Evolutionary conservation across 1,140 invertebrate species (phyloP).

Genomic region (Ericerus pela): DNA sequence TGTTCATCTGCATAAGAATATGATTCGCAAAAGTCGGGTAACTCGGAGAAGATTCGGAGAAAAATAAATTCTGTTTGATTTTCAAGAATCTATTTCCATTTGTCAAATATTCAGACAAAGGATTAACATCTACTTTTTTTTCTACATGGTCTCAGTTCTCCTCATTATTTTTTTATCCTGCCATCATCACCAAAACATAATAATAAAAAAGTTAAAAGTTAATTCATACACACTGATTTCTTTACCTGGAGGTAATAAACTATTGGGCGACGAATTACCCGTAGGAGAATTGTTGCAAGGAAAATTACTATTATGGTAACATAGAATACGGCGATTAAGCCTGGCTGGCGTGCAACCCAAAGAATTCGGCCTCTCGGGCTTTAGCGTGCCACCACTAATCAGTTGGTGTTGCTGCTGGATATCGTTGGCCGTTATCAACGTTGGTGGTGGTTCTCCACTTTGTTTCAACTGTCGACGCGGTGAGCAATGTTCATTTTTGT

Average conservation of each 20-base stretch:
- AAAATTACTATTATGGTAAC: constrained; percentile 17
- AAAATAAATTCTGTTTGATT: too few species aligned
- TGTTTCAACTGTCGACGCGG: background rate
- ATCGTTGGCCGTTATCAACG: background rate
- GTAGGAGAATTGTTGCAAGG: constrained; percentile 5
- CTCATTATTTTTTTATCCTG: too few species aligned
- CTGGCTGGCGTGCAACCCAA: constrained; percentile 14
- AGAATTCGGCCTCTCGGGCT: constrained; percentile 18
- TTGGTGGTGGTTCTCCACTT: background rate
- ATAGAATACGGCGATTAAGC: constrained; percentile 17
- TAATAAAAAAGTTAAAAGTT: too few species aligned
- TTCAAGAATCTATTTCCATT: too few species aligned
- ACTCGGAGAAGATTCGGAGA: too few species aligned
- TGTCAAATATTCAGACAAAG: too few species aligned
- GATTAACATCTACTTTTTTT: too few species aligned
- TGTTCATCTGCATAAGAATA: too few species aligned
- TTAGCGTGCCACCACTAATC: constrained; percentile 3
- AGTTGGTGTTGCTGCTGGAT: constrained; percentile 6
- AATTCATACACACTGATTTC: background rate
- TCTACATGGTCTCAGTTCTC: too few species aligned
- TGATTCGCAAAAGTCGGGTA: too few species aligned
- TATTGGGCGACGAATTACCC: constrained; percentile 4
- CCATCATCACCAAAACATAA: too few species aligned
- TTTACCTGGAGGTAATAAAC: constrained; percentile 6
- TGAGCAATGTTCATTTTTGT: constrained; percentile 4